Base-by-base conservation (phyloP, 2,797 vertebrate species). In the Dallia pectoralis region DNA sequence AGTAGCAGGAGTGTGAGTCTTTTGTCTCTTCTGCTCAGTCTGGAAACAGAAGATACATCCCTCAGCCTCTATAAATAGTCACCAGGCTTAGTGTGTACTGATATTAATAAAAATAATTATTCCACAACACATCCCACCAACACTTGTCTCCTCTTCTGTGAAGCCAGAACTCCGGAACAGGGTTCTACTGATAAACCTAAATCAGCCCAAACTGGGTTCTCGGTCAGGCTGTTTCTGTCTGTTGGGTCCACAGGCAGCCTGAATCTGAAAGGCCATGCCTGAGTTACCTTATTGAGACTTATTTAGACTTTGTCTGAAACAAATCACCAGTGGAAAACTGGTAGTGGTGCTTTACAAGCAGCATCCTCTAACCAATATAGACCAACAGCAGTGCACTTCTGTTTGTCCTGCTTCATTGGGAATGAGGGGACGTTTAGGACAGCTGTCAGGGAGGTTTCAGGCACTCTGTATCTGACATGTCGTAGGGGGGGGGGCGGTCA, bases 11-110 rank as follows among this genome's bases (percentile, higher is more conserved):
- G 56, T 29, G n/a, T 40, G 47, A 48, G 36, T 5, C 33, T 51
- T 7, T 27, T 78, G 82, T 87, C 82, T 65, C 65, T 75, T 82
- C 77, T 71, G 53, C 71, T 85, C 81, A 75, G 3, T 7, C 48
- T 36, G 59, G 15, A 61, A 61, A 64, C 69, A 74, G 53, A 49
- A 75, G 74, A 81, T 56, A 75, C 65, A 30, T 69, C 22, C 70
- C 40, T 72, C 19, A 70, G 40, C 30, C 36, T 77, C 27, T 75
- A 74, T 73, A 68, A 78, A 81, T 40, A 77, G 22, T 40, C 4
- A 40, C 36, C 9, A 6, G 36, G 36, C 36, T 62, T 71, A 4
- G 30, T 44, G 27, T 63, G 78, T 36, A 70, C 61, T 19, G 22
- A 68, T 67, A 71, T 16, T 76, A 47, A 66, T 72, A 40, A 40